phyloP scores from a whole-genome alignment of 2,888 invertebrate species.

The Ectemnius continuus region DNA sequence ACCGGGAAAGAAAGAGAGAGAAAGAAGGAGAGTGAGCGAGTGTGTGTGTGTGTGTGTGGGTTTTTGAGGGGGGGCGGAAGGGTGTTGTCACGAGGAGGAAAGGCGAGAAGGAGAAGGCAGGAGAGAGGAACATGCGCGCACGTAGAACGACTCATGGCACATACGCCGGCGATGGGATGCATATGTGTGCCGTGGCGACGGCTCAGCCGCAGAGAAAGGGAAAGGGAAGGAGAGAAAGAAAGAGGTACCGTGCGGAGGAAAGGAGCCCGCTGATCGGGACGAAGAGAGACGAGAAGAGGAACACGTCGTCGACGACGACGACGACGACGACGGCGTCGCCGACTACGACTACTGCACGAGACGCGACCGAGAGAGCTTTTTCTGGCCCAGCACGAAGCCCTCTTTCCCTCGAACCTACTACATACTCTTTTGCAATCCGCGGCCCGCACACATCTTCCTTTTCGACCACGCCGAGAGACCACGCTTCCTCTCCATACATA shows the following conservation, averaged over 20 bases:
- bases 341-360: slow-evolving; percentile 20
- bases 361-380: slow-evolving; percentile 53
- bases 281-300: slow-evolving; percentile 19
- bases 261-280: not conserved
- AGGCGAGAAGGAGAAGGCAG: slow-evolving; percentile 8
- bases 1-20: slow-evolving; percentile 15
- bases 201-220: slow-evolving; percentile 3
- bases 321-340: slow-evolving; percentile 28
- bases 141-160: slow-evolving; percentile 19
- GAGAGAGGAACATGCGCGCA: slow-evolving; percentile 33
- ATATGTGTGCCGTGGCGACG: slow-evolving; percentile 10
- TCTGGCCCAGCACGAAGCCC: slow-evolving; percentile 53
- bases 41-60: not conserved
- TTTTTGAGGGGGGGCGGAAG: no score
- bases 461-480: slow-evolving; percentile 45
- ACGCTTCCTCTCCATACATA: slow-evolving; percentile 31
- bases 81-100: slow-evolving; percentile 24
- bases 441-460: slow-evolving; percentile 50
- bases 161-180: slow-evolving; percentile 17
- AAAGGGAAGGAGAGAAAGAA: slow-evolving; percentile 11
- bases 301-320: slow-evolving; percentile 34
- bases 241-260: slow-evolving; percentile 14
- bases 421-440: slow-evolving; percentile 52
- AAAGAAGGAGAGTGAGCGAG: not conserved
- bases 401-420: slow-evolving; percentile 31